These are phyloP conservation scores for Coreius guichenoti DNA, from an alignment of 2,797 vertebrate genomes.

Conservation along the genomic window DNA sequence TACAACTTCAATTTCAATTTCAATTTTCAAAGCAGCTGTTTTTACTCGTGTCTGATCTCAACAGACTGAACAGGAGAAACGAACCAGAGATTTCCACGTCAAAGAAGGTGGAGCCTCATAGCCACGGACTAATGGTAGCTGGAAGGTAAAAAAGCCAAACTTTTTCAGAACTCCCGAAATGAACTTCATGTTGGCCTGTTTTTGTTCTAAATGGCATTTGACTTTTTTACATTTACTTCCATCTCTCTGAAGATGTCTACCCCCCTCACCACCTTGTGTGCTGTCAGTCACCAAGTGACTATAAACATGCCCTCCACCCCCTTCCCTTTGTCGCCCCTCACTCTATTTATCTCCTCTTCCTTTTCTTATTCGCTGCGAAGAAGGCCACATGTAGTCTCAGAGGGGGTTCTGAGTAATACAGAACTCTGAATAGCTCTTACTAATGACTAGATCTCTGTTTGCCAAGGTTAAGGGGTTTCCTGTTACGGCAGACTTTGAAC, in stretches of 20 bases:
- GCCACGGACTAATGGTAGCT: not conserved
- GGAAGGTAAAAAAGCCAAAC: not conserved
- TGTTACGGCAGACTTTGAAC: constrained; percentile 11
- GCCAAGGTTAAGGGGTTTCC: constrained; percentile 14
- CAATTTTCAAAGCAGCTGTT: not conserved
- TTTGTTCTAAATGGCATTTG: not conserved
- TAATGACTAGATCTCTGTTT: constrained; percentile 23
- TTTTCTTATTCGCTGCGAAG: constrained; percentile 55
- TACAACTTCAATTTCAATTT: not conserved
- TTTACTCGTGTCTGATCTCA: not conserved
- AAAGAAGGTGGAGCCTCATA: not conserved
- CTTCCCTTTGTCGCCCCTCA: constrained; percentile 32
- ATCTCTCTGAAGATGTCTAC: constrained; percentile 23
- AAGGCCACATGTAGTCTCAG: constrained; percentile 34
- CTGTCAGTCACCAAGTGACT: constrained; percentile 44
- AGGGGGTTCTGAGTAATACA: constrained; percentile 19
- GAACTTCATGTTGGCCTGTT: not conserved
- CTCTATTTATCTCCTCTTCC: constrained; percentile 26
- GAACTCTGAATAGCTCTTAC: not conserved
- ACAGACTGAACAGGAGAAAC: not conserved
- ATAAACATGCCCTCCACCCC: constrained; percentile 49
- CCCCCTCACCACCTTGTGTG: constrained; percentile 48
- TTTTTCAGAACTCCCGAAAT: not conserved
- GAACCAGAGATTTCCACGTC: not conserved
- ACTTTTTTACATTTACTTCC: not conserved